phyloP scores from a whole-genome alignment of 30 jellyfish, hydroid and myxozoan genomes.

The Mastigias papua region DNA sequence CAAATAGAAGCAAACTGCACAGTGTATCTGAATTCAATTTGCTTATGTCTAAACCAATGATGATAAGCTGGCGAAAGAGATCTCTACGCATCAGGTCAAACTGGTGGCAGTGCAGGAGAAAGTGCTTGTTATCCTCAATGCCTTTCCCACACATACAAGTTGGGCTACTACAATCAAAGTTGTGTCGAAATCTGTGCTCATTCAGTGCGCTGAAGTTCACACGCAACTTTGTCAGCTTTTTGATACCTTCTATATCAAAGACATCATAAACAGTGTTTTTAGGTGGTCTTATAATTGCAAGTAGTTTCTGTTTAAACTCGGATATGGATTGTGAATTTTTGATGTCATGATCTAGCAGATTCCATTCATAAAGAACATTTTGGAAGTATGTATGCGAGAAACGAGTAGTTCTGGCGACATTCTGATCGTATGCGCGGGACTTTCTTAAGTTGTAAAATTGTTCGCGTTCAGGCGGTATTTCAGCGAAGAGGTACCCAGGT shows the following conservation, averaged over 20 bases:
- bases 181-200: slow-evolving; percentile 35
- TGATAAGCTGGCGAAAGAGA: slow-evolving; percentile 50
- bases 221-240: slow-evolving; percentile 42
- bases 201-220: slow-evolving; percentile 49
- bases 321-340: slow-evolving; percentile 33
- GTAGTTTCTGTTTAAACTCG: slow-evolving; percentile 22
- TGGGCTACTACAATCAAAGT: slow-evolving; percentile 25
- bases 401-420: neutral
- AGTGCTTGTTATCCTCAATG: too few relatives aligned
- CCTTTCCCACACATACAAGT: slow-evolving; percentile 38
- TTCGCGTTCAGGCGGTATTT: neutral
- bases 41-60: slow-evolving; percentile 39
- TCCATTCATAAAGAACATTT: slow-evolving; percentile 11
- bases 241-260: slow-evolving; percentile 54
- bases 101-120: too few relatives aligned
- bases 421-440: neutral
- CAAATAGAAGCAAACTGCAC: slow-evolving; percentile 45
- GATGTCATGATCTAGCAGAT: slow-evolving; percentile 33
- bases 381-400: slow-evolving; percentile 26
- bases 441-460: neutral
- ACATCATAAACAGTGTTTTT: slow-evolving; percentile 38
- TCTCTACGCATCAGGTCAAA: slow-evolving; percentile 39
- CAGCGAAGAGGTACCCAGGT: neutral
- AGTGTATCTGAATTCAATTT: slow-evolving; percentile 30
- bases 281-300: slow-evolving; percentile 27